Percentiles rank a stretch among this genome's conserved stretches.
phyloP scores from a whole-genome alignment of 2,797 vertebrate genomes.

The Huso huso region DNA sequence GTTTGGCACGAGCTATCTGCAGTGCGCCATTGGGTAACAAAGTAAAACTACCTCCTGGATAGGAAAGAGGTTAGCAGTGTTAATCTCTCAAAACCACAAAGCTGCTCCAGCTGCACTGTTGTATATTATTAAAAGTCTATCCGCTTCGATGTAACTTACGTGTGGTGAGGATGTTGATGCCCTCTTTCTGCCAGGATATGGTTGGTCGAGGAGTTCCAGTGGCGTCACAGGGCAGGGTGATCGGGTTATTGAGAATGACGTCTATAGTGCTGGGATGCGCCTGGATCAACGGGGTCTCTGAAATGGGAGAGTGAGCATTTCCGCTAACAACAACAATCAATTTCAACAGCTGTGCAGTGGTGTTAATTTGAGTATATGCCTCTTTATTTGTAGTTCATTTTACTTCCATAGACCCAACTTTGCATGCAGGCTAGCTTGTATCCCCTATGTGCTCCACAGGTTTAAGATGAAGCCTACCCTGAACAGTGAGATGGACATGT shows the following conservation, averaged over 20 bases:
- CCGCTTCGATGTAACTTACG: constrained; percentile 40
- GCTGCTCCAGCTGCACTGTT: too few species aligned
- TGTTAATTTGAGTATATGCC: too few species aligned
- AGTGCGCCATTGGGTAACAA: constrained; percentile 75
- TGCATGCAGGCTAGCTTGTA: too few species aligned
- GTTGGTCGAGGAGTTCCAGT: constrained; percentile 76
- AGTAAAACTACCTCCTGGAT: constrained; percentile 60
- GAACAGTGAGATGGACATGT: constrained; percentile 72
- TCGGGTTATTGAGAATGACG: constrained; percentile 77
- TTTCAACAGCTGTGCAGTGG: fast-evolving
- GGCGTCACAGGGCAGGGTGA: constrained; percentile 78
- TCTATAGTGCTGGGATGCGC: constrained; percentile 66
- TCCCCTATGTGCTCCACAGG: too few species aligned
- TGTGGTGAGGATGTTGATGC: constrained; percentile 71
- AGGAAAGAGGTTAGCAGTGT: not conserved
- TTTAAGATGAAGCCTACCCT: constrained; percentile 61
- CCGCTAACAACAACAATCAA: not conserved
- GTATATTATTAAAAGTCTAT: too few species aligned
- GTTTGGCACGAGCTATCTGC: constrained; percentile 71
- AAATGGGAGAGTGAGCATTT: constrained; percentile 1
- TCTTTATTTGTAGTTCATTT: too few species aligned
- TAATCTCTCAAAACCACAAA: too few species aligned
- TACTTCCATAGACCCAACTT: too few species aligned
- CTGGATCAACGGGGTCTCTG: constrained; percentile 81
- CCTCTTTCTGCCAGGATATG: constrained; percentile 94